phyloP scores from a whole-genome alignment of 2,888 invertebrate species.

The Coenonympha glycerion region DNA sequence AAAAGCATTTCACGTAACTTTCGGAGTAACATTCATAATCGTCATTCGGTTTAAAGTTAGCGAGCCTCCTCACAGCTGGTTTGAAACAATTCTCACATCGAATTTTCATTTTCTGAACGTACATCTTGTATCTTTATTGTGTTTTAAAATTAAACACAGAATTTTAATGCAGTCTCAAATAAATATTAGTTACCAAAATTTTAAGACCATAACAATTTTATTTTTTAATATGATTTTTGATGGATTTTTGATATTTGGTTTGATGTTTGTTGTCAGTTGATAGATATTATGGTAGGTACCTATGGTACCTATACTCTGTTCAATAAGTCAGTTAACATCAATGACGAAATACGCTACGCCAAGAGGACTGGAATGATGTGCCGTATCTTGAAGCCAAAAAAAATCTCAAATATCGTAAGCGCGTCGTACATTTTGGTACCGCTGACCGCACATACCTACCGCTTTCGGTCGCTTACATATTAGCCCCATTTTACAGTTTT shows the following conservation, averaged over 20 bases:
- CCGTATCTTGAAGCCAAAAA: no score
- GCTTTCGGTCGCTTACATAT: no score
- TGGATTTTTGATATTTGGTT: neutral
- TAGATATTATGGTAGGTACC: no score
- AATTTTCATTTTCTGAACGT: slow-evolving; percentile 29
- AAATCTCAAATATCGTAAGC: no score
- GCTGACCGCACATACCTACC: no score
- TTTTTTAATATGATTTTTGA: neutral
- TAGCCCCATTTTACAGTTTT: no score
- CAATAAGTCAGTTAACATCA: no score
- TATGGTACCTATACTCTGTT: no score
- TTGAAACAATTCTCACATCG: slow-evolving; percentile 45
- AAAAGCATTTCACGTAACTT: slow-evolving; percentile 61
- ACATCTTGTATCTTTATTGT: slow-evolving; percentile 19
- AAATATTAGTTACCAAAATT: neutral
- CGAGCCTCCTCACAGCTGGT: slow-evolving; percentile 44
- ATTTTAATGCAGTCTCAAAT: slow-evolving; percentile 17
- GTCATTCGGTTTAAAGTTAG: slow-evolving; percentile 43
- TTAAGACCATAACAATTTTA: neutral
- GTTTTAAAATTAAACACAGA: no score
- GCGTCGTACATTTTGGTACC: no score
- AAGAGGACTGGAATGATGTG: no score
- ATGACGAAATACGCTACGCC: no score
- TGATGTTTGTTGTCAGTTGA: neutral
- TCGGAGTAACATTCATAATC: slow-evolving; percentile 57